A percentile compares a stretch with the other conserved stretches of the same genome.
Conservation (phyloP, 2,113 vertebrate species). For the Hemichromis elongatus region DNA sequence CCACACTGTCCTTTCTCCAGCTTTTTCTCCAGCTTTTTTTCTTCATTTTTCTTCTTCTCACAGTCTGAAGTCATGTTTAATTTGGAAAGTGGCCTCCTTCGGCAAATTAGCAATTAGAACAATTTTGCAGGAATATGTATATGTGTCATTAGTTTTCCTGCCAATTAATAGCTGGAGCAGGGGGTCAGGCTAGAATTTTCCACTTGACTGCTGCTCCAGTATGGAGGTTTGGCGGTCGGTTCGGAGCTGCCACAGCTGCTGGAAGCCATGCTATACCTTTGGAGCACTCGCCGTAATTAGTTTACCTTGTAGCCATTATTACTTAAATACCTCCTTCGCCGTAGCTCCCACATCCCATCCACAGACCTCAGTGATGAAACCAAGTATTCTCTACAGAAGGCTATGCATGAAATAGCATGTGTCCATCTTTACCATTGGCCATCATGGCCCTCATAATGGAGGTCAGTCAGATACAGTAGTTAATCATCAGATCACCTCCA, state of each 20-base stretch:
- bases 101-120: constrained; percentile 99
- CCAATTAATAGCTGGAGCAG: constrained; percentile 93
- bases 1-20: constrained; percentile 61
- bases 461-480: constrained; percentile 86
- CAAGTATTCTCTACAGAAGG: background rate
- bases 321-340: constrained; percentile 83
- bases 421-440: constrained; percentile 74
- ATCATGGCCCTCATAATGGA: constrained; percentile 79
- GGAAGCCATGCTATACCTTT: constrained; percentile 81
- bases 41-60: constrained; percentile 58
- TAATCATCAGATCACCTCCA: constrained; percentile 93
- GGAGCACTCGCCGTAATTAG: constrained; percentile 90
- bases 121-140: constrained; percentile 98
- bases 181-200: constrained; percentile 91
- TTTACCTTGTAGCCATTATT: constrained; percentile 96
- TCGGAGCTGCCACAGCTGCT: constrained; percentile 81
- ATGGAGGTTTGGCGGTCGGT: constrained; percentile 83
- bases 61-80: constrained; percentile 87
- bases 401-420: constrained; percentile 69
- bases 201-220: constrained; percentile 86
- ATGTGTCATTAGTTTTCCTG: constrained; percentile 97
- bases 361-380: background rate
- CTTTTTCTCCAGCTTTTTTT: background rate
- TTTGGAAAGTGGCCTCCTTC: constrained; percentile 91
- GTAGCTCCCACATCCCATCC: constrained; percentile 16